Base-by-base conservation (phyloP, 2,888 invertebrate species). In the Diplolepis rosae region DNA sequence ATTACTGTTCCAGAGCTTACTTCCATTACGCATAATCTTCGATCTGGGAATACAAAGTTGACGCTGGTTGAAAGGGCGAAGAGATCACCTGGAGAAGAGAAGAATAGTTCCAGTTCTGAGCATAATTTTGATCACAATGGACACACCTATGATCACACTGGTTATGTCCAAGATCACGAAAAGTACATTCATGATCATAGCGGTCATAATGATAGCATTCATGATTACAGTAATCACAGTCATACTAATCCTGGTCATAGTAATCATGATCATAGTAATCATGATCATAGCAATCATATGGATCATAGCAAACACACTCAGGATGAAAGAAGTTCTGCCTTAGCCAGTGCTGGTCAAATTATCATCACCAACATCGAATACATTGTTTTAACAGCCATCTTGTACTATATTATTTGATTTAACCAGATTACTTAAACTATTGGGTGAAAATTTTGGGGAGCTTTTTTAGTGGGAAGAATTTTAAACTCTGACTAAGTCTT, bases 291-390 rank as follows among this genome's bases (percentile, higher is more conserved):
- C 24, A 24, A 39, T 61, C 24, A 80, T 65, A 75, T 75, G 11
- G 51, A 76, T 67, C 51, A 75, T 22, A 35, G 28, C 5, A 50
- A 32, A 66, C 74, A 79, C 28, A 50, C 72, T 5, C 65, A 71
- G 32, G 48, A 77, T 52, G 72, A 68, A 51, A 51, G 68, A 5
- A 66, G 69, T 50, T 68, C 74, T 9, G 77, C 70, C 35, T 67
- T 78, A n/a, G 74, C 78, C 66, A 84, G 79, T 61, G 80, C 85
- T 1, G 86, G 84, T 15, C 77, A 84, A 65, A 82, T 82, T 66
- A 73, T 85, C 45, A 30, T 84, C 7, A 80, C 83, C 6, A 87
- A 86, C 71, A 71, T 87, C 28, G 79, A 85, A 27, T 88, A 85
- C 67, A 45, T 86, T 45, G 9, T 85, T 28, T 75, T 87, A 27